These are phyloP conservation scores for Morelia viridis DNA, from an alignment of 2,797 vertebrate genomes.

Conservation along the genomic window DNA sequence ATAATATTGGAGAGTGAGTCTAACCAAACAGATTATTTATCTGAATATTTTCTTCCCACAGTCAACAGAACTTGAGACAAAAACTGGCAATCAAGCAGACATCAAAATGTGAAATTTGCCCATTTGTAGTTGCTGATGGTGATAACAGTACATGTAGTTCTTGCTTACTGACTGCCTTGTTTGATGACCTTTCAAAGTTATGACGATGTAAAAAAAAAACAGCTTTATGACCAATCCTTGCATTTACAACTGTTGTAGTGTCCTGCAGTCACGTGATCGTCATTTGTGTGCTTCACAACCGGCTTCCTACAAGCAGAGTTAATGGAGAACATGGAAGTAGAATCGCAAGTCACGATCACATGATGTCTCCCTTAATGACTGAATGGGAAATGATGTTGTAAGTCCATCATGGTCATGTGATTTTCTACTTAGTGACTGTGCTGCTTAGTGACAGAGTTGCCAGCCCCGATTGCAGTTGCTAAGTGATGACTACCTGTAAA, in stretches of 20 bases:
- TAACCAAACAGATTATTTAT: not conserved
- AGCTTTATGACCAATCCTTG: not conserved
- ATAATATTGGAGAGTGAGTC: not conserved
- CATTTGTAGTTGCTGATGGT: not conserved
- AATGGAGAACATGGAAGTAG: not conserved
- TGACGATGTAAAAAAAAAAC: too few species aligned
- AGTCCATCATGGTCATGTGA: not conserved
- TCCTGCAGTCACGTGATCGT: not conserved
- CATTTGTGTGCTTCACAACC: not conserved
- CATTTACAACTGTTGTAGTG: not conserved
- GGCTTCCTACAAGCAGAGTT: not conserved
- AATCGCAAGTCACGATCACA: not conserved
- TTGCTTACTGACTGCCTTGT: too few species aligned
- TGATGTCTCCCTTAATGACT: not conserved
- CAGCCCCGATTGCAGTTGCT: not conserved
- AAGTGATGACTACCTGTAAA: not conserved
- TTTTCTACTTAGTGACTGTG: not conserved
- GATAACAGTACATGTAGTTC: not conserved
- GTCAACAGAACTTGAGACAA: not conserved
- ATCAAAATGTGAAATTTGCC: constrained; percentile 3
- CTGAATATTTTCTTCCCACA: not conserved
- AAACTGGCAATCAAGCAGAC: not conserved
- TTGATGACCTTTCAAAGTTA: too few species aligned
- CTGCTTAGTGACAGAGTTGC: not conserved
- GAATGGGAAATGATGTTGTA: not conserved